Evolutionary conservation across 2,113 vertebrate genomes (phyloP), one percentile per base, ranked within the genome.

Genomic region (Mesembrinibis cayennensis): DNA sequence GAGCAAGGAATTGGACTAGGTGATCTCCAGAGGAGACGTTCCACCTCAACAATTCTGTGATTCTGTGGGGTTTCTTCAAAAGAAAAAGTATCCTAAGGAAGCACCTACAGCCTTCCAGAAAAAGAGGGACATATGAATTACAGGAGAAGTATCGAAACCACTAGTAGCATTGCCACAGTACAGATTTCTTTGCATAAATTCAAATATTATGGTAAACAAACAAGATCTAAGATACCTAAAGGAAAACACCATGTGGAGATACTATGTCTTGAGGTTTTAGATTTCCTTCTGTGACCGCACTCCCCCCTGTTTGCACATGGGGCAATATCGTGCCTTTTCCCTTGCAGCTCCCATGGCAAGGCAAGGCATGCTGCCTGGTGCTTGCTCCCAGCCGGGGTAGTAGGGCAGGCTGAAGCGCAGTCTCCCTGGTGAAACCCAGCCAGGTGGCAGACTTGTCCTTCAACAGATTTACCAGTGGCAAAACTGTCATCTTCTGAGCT

Each of bases 221-320:
- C 20, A 72, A 58, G 55, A 27, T 2, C 0, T 0, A 22, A 61
- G 30, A 38, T 26, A 49, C 6, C n/a, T 44, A 52, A 66, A 91
- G 42, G 44, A 53, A 55, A 85, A 50, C n/a, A 55, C 8, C 18
- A 20, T 5, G 11, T 26, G 47, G 55, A 82, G 40, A 45, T 11
- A 25, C 6, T 6, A 4, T 0, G 10, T 11, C 50, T 55, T 32
- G 40, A 58, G 65, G n/a, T 13, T 79, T 49, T 47, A 7, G 15
- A 42, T 42, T 55, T 74, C 59, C 13, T 16, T 22, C 55, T n/a
- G 19, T 11, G 52, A 17, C 36, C 27, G 14, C 21, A 5, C 10
- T 26, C 18, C 9, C 9, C 3, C 7, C 36, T 18, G 2, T 13
- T 6, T 12, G 21, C 36, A 8, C 1, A 1, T 0, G 4, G 42